These are phyloP conservation scores for Pseudopleuronectes americanus DNA, from an alignment of 2,797 vertebrate species.

Conservation along the genomic window DNA sequence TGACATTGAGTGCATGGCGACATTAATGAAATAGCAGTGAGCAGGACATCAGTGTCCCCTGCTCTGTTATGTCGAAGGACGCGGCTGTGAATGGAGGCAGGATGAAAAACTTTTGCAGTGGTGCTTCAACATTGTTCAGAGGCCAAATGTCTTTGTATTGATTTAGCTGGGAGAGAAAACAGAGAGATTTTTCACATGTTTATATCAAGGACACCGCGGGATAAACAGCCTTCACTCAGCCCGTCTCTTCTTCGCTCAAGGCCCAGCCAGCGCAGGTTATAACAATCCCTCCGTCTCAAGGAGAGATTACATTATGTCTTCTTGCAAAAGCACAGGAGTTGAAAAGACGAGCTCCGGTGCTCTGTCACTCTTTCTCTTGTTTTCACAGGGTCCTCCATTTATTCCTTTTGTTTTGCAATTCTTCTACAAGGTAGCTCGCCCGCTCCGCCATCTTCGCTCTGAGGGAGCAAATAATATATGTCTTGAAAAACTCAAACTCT, in stretches of 20 bases:
- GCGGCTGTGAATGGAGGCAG: slow-evolving; percentile 58
- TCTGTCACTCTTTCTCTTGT: slow-evolving; percentile 57
- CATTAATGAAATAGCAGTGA: slow-evolving; percentile 58
- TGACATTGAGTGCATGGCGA: slow-evolving; percentile 55
- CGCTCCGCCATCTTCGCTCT: slow-evolving; percentile 11
- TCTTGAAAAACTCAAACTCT: slow-evolving; percentile 8
- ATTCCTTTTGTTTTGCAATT: slow-evolving; percentile 21
- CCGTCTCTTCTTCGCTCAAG: slow-evolving; percentile 78
- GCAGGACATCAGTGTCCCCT: slow-evolving; percentile 49
- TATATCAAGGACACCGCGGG: slow-evolving; percentile 80
- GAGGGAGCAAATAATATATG: slow-evolving; percentile 6
- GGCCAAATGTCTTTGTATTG: slow-evolving; percentile 79
- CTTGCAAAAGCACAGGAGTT: slow-evolving; percentile 74
- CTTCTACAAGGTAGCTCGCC: slow-evolving; percentile 40
- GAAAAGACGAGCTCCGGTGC: slow-evolving; percentile 62
- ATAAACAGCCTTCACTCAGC: slow-evolving; percentile 82
- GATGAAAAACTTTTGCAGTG: slow-evolving; percentile 73
- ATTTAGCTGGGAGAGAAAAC: slow-evolving; percentile 77
- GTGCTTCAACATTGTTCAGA: slow-evolving; percentile 72
- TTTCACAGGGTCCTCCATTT: slow-evolving; percentile 31
- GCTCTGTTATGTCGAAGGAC: slow-evolving; percentile 64
- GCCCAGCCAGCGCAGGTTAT: slow-evolving; percentile 78
- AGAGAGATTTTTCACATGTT: slow-evolving; percentile 82
- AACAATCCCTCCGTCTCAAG: slow-evolving; percentile 81
- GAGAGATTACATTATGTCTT: slow-evolving; percentile 83